Conservation (phyloP, 2,797 vertebrate genomes). For the Eupleurogrammus muticus region DNA sequence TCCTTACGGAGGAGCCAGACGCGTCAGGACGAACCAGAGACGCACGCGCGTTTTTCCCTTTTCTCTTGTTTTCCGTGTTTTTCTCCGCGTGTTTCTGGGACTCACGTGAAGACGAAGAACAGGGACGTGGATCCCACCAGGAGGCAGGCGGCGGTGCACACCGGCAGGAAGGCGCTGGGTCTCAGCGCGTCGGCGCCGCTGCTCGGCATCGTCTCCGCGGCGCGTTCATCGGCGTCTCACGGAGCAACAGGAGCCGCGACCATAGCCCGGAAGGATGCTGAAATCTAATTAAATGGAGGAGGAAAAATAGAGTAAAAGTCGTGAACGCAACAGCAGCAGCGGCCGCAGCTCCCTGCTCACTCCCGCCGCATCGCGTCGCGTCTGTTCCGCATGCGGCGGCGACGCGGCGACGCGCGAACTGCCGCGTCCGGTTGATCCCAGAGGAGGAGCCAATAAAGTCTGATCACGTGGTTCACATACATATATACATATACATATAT, state of each 20-base stretch:
- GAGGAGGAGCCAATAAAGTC: conserved; percentile 79
- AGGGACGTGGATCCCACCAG: conserved; percentile 93
- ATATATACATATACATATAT: too few relatives aligned
- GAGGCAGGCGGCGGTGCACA: conserved; percentile 92
- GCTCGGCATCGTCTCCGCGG: conserved; percentile 92
- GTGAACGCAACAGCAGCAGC: too few relatives aligned
- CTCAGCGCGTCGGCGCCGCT: conserved; percentile 89
- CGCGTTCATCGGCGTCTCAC: conserved; percentile 81
- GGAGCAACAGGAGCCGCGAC: too few relatives aligned
- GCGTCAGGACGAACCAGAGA: conserved; percentile 4
- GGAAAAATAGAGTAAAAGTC: not conserved
- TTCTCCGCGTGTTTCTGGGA: conserved; percentile 47
- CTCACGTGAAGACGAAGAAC: conserved; percentile 99
- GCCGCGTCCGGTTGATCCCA: conserved; percentile 61
- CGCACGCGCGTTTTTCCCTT: too few relatives aligned
- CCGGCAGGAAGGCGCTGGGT: conserved; percentile 93
- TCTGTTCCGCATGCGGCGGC: conserved; percentile 51
- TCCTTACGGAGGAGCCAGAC: conserved; percentile 12
- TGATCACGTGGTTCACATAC: too few relatives aligned
- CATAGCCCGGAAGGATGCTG: conserved; percentile 23
- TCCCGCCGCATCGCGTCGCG: conserved; percentile 46
- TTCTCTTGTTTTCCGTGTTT: too few relatives aligned
- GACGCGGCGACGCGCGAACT: conserved; percentile 54
- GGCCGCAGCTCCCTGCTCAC: conserved; percentile 26
- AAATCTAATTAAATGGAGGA: not conserved